Evolutionary conservation across 2,113 vertebrate species (phyloP).

Genomic region (Poeciliopsis retropinna): DNA sequence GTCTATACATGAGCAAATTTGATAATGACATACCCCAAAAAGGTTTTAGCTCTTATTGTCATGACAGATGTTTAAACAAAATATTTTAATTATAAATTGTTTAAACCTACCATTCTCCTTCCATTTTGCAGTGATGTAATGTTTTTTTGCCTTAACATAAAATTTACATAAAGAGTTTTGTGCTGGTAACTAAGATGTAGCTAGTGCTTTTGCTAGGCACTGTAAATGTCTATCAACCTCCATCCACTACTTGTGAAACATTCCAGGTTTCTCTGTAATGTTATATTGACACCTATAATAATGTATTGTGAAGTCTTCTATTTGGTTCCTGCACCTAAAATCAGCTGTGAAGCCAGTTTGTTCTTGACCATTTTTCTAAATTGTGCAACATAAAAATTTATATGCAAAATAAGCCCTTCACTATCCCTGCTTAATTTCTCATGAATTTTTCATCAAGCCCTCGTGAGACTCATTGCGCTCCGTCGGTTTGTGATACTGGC

Average conservation of each 20-base stretch:
- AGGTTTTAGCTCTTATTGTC: not conserved
- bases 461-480: slow-evolving; percentile 20
- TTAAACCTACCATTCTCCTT: not conserved
- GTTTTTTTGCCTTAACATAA: not conserved
- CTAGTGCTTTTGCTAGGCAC: not conserved
- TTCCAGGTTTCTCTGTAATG: not conserved
- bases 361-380: slow-evolving; percentile 17
- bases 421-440: slow-evolving; percentile 20
- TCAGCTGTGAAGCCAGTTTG: not conserved
- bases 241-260: not conserved
- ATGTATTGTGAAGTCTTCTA: not conserved
- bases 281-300: not conserved
- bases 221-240: too few species aligned
- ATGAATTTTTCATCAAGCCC: slow-evolving; percentile 38
- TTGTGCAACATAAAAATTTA: slow-evolving; percentile 9
- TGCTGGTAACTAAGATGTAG: too few species aligned
- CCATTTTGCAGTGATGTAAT: not conserved
- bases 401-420: slow-evolving; percentile 32
- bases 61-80: not conserved
- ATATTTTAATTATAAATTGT: not conserved
- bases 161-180: too few species aligned
- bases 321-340: not conserved
- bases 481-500: slow-evolving; percentile 28
- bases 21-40: too few species aligned
- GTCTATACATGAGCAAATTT: not conserved